phyloP scores from a whole-genome alignment of 1,140 invertebrate genomes.

The Saccostrea echinata region DNA sequence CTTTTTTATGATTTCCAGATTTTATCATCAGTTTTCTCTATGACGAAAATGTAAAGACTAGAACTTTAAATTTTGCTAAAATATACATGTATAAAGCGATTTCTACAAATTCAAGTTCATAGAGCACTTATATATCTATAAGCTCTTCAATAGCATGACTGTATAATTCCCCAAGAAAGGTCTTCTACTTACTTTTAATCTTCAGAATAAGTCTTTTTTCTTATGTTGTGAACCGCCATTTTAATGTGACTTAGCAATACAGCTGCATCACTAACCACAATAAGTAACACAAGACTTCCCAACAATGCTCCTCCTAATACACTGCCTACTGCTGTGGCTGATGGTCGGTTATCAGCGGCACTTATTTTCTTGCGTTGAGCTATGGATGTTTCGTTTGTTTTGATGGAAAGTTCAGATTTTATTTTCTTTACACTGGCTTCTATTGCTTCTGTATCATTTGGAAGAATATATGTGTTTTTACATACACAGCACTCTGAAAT shows the following conservation, averaged over 20 bases:
- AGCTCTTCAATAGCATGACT: too few relatives aligned
- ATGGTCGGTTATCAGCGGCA: neutral
- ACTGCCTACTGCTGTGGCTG: neutral
- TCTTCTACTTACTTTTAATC: neutral
- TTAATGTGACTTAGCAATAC: neutral
- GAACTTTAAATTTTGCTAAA: too few relatives aligned
- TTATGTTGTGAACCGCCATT: neutral
- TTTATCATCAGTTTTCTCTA: too few relatives aligned
- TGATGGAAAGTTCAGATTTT: neutral
- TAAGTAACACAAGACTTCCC: neutral
- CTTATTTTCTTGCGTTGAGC: neutral
- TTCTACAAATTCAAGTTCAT: too few relatives aligned
- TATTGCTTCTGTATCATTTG: neutral
- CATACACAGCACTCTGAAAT: neutral
- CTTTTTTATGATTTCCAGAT: too few relatives aligned
- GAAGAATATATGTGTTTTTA: neutral
- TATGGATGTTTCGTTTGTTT: conserved; percentile 1
- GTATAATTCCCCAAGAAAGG: too few relatives aligned
- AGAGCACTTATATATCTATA: too few relatives aligned
- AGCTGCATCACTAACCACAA: neutral
- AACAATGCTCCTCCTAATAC: neutral
- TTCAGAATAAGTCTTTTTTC: neutral
- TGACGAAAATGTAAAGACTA: too few relatives aligned
- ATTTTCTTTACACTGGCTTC: neutral
- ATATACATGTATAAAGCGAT: too few relatives aligned